Conservation (phyloP, 2,888 invertebrate species). For the Ecliptopera silaceata region DNA sequence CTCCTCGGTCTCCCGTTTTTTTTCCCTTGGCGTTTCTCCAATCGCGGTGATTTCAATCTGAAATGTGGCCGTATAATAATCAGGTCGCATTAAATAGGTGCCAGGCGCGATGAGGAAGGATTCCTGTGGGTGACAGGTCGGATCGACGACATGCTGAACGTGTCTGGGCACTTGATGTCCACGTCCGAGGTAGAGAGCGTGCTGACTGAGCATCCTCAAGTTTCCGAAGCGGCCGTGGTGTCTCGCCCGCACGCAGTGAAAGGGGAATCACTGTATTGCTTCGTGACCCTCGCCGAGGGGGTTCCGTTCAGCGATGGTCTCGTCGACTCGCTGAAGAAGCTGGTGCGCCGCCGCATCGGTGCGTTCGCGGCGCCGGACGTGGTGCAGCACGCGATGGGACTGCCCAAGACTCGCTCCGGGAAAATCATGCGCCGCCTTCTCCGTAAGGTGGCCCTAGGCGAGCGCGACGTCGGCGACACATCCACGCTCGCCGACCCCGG, state of each 20-base stretch:
- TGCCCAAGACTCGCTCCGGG: slow-evolving; percentile 98
- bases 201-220: slow-evolving; percentile 88
- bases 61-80: neutral
- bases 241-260: slow-evolving; percentile 97
- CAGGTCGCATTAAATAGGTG: slow-evolving; percentile 84
- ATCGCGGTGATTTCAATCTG: too few relatives aligned
- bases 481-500: slow-evolving; percentile 96
- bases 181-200: slow-evolving; percentile 97
- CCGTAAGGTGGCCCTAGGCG: slow-evolving; percentile 95
- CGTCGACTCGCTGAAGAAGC: slow-evolving; percentile 87
- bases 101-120: slow-evolving; percentile 95
- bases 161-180: slow-evolving; percentile 98
- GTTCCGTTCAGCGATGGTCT: slow-evolving; percentile 87
- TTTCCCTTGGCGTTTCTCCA: too few relatives aligned
- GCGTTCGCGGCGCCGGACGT: slow-evolving; percentile 98
- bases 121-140: slow-evolving; percentile 98
- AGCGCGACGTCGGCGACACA: slow-evolving; percentile 94
- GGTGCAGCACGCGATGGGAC: slow-evolving; percentile 95
- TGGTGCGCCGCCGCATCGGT: slow-evolving; percentile 95
- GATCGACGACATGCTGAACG: slow-evolving; percentile 99
- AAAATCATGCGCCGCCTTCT: slow-evolving; percentile 99
- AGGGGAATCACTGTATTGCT: slow-evolving; percentile 98
- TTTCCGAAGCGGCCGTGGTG: slow-evolving; percentile 98
- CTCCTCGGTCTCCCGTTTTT: too few relatives aligned
- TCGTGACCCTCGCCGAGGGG: slow-evolving; percentile 94